Evolutionary conservation across 2,888 invertebrate species (phyloP).

Genomic region (Leptarthrus brevirostris): DNA sequence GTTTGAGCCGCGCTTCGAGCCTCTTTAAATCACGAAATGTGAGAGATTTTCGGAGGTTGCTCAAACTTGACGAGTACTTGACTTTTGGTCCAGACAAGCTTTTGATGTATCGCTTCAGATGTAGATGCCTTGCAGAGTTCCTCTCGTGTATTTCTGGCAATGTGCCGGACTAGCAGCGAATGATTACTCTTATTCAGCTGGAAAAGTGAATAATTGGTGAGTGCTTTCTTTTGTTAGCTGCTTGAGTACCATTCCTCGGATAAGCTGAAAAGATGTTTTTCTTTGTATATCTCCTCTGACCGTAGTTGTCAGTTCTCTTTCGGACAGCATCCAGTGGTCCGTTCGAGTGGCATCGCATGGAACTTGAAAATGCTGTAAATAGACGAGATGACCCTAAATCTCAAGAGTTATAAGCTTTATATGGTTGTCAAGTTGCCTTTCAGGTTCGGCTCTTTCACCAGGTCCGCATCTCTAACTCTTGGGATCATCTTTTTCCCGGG

Average conservation of each 20-base stretch:
- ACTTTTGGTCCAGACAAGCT: neutral
- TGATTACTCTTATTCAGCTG: slow-evolving; percentile 13
- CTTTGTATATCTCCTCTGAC: slow-evolving; percentile 10
- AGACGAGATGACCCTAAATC: slow-evolving; percentile 9
- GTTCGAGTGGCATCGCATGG: neutral
- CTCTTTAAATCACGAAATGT: neutral
- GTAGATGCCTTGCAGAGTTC: too few relatives aligned
- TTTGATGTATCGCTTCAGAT: neutral
- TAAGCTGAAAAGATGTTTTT: slow-evolving; percentile 34
- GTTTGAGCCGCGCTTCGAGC: neutral
- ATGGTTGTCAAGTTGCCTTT: slow-evolving; percentile 32
- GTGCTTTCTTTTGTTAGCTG: slow-evolving; percentile 32
- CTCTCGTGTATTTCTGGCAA: neutral
- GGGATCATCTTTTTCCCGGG: neutral
- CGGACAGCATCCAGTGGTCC: neutral
- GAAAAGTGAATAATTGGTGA: slow-evolving; percentile 46
- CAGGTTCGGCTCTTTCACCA: neutral
- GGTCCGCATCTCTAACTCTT: neutral
- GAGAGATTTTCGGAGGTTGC: neutral
- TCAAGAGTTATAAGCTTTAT: slow-evolving; percentile 20
- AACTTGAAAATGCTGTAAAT: neutral
- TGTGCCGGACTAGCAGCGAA: neutral
- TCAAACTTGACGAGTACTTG: neutral
- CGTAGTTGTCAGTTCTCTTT: slow-evolving; percentile 6
- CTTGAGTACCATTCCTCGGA: slow-evolving; percentile 17